phyloP scores from a whole-genome alignment of 2,113 vertebrate genomes.

The Struthio camelus region DNA sequence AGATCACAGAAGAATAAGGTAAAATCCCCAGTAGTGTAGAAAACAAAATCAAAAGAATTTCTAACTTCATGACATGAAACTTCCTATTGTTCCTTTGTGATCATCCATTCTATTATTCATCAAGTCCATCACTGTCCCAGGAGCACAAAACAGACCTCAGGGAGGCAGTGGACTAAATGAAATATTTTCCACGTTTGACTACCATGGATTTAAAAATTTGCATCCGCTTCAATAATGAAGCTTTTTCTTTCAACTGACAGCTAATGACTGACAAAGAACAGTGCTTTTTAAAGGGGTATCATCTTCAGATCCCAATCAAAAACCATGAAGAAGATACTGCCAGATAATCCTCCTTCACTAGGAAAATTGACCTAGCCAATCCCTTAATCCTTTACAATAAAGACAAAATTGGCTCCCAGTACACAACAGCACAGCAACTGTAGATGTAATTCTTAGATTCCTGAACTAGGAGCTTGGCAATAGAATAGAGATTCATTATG shows the following conservation, averaged over 20 bases:
- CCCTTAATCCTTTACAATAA: conserved; percentile 18
- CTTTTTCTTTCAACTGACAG: not conserved
- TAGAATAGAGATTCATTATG: not conserved
- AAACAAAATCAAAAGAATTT: not conserved
- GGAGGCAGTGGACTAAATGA: not conserved
- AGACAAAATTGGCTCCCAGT: not conserved
- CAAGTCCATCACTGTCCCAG: not conserved
- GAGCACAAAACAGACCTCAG: not conserved
- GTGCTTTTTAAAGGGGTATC: not conserved
- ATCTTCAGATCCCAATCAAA: not conserved
- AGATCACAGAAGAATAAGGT: not conserved
- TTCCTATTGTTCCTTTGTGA: not conserved
- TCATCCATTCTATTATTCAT: conserved; percentile 13
- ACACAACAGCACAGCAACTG: not conserved
- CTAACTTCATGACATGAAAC: not conserved
- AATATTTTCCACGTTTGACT: not conserved
- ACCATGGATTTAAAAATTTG: not conserved
- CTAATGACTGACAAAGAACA: not conserved
- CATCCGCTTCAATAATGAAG: not conserved
- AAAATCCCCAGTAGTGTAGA: not conserved
- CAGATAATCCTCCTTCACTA: not conserved
- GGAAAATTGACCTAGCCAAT: not conserved
- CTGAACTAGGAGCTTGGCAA: not conserved
- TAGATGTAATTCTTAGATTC: conserved; percentile 2
- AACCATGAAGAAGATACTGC: not conserved